Percentiles rank a stretch among this genome's conserved stretches.
phyloP scores from a whole-genome alignment of 2,888 invertebrate genomes.

The Rotaria magnacalcarata region DNA sequence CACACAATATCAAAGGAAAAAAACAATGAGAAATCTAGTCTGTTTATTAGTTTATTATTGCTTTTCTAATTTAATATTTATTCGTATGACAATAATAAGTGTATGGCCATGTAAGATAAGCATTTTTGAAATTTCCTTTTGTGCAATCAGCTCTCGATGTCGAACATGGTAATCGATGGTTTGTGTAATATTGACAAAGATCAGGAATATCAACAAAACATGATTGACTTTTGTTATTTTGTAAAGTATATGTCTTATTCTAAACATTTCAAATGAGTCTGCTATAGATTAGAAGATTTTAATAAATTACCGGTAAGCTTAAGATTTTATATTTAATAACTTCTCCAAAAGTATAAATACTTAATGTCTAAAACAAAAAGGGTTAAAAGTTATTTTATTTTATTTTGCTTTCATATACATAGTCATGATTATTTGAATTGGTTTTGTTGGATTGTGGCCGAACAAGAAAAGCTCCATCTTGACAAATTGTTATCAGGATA shows the following conservation, averaged over 20 bases:
- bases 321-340: neutral
- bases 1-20: too few relatives aligned
- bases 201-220: neutral
- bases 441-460: neutral
- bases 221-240: neutral
- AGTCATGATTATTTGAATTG: neutral
- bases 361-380: neutral
- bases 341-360: neutral
- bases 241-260: too few relatives aligned
- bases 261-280: neutral
- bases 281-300: neutral
- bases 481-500: neutral
- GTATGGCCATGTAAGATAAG: neutral
- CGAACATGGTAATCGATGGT: neutral
- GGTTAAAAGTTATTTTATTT: neutral
- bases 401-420: neutral
- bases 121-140: neutral
- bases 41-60: too few relatives aligned
- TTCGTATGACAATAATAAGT: neutral
- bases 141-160: neutral
- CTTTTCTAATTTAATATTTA: neutral
- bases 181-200: constrained; percentile 1
- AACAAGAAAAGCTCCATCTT: neutral
- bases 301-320: neutral
- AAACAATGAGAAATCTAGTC: too few relatives aligned